Conservation (phyloP, 1,140 invertebrate genomes). For the Telenomus remus region DNA sequence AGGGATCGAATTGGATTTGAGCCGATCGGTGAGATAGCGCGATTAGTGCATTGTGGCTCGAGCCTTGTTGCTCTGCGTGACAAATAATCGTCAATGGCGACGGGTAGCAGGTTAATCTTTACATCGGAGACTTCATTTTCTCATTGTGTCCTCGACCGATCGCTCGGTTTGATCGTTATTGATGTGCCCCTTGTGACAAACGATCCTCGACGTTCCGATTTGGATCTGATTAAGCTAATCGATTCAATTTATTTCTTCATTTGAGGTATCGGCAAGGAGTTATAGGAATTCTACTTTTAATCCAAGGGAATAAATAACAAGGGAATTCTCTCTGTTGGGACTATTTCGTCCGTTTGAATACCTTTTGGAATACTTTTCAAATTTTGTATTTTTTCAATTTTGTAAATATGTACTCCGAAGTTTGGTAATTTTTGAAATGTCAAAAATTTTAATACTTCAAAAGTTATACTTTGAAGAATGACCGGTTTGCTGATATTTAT, state of each 20-base stretch:
- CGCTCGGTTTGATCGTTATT: constrained; percentile 37
- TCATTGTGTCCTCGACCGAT: constrained; percentile 38
- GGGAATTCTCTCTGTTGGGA: too few species aligned
- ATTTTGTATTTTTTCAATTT: too few species aligned
- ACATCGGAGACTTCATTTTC: constrained; percentile 51
- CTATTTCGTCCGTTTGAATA: too few species aligned
- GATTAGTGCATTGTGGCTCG: constrained; percentile 40
- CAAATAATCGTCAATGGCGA: constrained; percentile 43
- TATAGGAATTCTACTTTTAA: too few species aligned
- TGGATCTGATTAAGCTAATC: neutral
- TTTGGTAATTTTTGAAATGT: too few species aligned
- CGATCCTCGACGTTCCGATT: neutral
- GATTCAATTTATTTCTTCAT: constrained; percentile 3
- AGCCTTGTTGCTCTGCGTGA: constrained; percentile 35
- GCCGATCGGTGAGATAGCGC: constrained; percentile 40
- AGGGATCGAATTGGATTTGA: constrained; percentile 35
- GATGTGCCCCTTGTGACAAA: constrained; percentile 48
- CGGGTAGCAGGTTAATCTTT: constrained; percentile 43
- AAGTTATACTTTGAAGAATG: too few species aligned
- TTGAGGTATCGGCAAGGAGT: too few species aligned
- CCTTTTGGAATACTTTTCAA: too few species aligned
- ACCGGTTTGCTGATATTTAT: too few species aligned
- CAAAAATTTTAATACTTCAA: too few species aligned
- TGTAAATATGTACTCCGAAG: too few species aligned
- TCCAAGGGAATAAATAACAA: too few species aligned